A percentile compares a stretch with the other conserved stretches of the same genome.
Evolutionary conservation across 2,888 invertebrate species (phyloP).

Genomic region (Norana najaformis): DNA sequence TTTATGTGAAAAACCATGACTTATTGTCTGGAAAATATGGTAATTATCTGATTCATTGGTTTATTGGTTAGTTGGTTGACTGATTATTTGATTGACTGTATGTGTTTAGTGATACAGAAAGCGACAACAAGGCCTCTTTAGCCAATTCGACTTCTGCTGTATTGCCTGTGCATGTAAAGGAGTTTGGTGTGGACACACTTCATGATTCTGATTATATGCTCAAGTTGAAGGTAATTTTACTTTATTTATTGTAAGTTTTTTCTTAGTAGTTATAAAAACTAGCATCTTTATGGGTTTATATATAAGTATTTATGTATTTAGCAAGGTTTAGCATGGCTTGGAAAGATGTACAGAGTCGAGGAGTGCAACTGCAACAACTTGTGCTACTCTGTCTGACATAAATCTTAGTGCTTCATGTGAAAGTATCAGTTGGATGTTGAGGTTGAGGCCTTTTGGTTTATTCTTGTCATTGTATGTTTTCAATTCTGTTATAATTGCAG

Average conservation of each 20-base stretch:
- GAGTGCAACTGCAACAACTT: not conserved
- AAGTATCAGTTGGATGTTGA: not conserved
- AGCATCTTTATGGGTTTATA: too few relatives aligned
- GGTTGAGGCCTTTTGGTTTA: not conserved
- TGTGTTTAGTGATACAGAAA: conserved; percentile 15
- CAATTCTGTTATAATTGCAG: not conserved
- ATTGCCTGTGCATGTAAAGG: not conserved
- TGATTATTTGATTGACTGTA: not conserved
- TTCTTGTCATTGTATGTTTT: not conserved
- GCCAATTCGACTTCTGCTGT: not conserved
- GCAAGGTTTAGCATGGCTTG: not conserved
- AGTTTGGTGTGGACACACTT: not conserved
- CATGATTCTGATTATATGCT: not conserved
- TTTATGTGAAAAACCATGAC: not conserved
- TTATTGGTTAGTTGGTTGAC: not conserved
- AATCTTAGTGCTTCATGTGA: not conserved
- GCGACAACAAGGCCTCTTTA: not conserved
- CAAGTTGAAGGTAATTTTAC: not conserved
- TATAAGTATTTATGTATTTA: not conserved
- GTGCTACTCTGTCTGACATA: not conserved
- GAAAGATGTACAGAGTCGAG: not conserved
- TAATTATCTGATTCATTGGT: not conserved
- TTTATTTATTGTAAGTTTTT: not conserved
- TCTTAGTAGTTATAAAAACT: not conserved
- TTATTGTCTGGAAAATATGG: too few relatives aligned